Base-by-base conservation (phyloP, 1,140 invertebrate species). In the Caenorhabditis inopinata region DNA sequence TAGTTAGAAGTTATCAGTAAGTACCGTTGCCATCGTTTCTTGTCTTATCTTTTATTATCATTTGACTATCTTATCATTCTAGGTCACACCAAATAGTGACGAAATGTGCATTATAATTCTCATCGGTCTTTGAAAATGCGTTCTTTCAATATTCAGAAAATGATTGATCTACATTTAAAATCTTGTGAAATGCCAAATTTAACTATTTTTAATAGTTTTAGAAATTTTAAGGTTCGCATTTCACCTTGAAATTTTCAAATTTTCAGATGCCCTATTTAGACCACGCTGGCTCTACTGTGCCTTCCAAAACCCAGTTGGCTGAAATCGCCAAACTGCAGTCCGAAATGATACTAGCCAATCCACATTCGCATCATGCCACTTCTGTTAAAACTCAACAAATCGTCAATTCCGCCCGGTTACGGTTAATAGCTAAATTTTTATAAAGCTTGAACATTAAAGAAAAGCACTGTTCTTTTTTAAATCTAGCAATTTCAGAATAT, bases 281-380 rank as follows among this genome's bases (percentile, higher is more conserved):
- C 89, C 93, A 97, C 92, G 93, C 94, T 46, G 95, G 95, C 21
- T 91, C 95, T 21, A 93, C 94, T 25, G 89, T 96, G 32, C 96
- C 95, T 88, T 92, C 94, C 2, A 90, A 93, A 85, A 91, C 90
- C 81, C 93, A 95, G 89, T 90, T 97, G 21, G 89, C 92, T 80
- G 89, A 91, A 53, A 88, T 93, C n/a, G 90, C 91, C 38, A 87
- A 91, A 47, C 91, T 93, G 85, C 90, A 96, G 25, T 23, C 18
- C 0, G 11, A 47, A 14, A 29, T 49, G 2, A 58, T 29, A 1
- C 73, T 74, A n/a, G 62, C 78, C 0, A 79, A 79, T 14, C 78
- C 78, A 27, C 78, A 79, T 35, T 79, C 78, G 2, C 78, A 79
- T 74, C 62, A 79, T 74, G 35, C 78, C 27, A 79, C 73, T 1